Percentiles rank a stretch among this genome's conserved stretches.
Conservation (phyloP, 2,888 invertebrate species). For the Perizoma flavofasciatum region DNA sequence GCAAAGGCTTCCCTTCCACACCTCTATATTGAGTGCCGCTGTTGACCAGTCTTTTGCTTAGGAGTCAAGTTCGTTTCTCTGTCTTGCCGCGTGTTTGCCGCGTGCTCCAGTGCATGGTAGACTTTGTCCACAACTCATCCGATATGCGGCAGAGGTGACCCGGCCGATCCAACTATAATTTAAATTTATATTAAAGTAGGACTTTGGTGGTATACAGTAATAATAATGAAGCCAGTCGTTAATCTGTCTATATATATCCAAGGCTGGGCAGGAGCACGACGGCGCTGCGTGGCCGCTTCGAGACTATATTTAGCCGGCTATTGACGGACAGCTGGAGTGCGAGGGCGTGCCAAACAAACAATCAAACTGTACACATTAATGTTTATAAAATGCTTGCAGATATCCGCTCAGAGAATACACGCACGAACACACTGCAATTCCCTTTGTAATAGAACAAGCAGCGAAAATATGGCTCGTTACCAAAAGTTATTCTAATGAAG, state of each 20-base stretch:
- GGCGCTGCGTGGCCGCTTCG: constrained; percentile 29
- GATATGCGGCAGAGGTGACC: no score
- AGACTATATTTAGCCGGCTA: constrained; percentile 36
- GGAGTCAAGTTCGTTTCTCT: no score
- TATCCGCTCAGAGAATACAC: constrained; percentile 25
- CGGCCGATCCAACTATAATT: no score
- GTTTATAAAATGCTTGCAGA: constrained; percentile 27
- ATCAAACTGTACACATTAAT: constrained; percentile 41
- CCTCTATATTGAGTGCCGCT: no score
- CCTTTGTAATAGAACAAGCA: neutral
- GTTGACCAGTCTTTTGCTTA: no score
- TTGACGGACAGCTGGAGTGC: constrained; percentile 59
- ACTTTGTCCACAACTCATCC: no score
- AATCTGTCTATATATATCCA: constrained; percentile 25
- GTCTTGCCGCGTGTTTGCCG: no score
- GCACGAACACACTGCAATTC: constrained; percentile 2
- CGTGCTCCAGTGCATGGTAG: no score
- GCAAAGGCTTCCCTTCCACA: no score
- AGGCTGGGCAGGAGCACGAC: constrained; percentile 31
- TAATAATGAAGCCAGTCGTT: constrained; percentile 1
- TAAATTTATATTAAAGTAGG: no score
- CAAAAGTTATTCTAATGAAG: neutral
- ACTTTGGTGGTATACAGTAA: no score
- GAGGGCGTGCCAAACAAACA: constrained; percentile 66
- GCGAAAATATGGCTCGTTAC: neutral